Evolutionary conservation across 2,113 vertebrate species (phyloP).

Genomic region (Pelusios castaneus): DNA sequence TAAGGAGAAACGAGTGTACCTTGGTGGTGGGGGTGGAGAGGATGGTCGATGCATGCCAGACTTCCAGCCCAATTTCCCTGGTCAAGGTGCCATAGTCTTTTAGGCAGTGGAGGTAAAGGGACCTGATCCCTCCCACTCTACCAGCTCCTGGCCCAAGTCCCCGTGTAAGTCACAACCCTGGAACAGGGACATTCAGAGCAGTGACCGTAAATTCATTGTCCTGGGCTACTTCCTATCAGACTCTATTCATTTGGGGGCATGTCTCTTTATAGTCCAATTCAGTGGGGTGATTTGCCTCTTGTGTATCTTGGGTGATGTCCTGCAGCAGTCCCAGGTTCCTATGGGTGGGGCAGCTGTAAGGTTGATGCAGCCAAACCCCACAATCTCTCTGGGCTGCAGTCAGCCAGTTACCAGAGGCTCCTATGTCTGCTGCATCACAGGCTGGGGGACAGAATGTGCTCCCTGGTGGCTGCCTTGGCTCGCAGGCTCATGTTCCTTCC

Average conservation of each 20-base stretch:
- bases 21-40: neutral
- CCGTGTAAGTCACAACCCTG: too few species aligned
- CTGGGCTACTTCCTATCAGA: too few species aligned
- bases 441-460: neutral
- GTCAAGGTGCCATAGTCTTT: neutral
- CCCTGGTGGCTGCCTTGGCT: neutral
- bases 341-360: neutral
- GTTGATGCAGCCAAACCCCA: neutral
- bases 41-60: neutral
- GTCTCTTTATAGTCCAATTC: neutral
- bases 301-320: neutral
- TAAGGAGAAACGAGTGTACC: neutral
- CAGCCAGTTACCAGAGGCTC: neutral
- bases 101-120: neutral
- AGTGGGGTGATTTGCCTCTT: neutral
- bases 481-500: neutral
- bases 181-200: neutral
- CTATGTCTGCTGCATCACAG: neutral
- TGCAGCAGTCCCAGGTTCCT: neutral
- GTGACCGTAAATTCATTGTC: neutral
- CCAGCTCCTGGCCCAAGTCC: neutral
- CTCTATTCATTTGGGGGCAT: neutral
- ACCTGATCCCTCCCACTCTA: neutral
- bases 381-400: neutral
- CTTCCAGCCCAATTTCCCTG: neutral